These are phyloP conservation scores for Hemitrygon akajei DNA, from an alignment of 2,797 vertebrate genomes.

Conservation along the genomic window DNA sequence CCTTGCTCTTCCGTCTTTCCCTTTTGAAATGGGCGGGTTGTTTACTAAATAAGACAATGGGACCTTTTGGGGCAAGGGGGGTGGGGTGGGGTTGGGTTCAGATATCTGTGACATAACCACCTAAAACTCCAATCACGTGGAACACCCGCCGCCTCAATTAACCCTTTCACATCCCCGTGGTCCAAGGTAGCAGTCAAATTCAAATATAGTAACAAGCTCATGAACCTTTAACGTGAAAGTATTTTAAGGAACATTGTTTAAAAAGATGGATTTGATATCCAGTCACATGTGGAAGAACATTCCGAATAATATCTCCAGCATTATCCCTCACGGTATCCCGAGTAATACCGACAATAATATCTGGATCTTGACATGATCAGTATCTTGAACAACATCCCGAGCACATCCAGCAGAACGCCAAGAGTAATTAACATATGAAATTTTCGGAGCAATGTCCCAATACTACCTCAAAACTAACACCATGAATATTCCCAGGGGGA, in stretches of 20 bases:
- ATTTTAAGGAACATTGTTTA: not conserved
- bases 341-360: too few species aligned
- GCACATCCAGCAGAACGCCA: too few species aligned
- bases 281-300: not conserved
- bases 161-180: conserved; percentile 58
- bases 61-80: conserved; percentile 34
- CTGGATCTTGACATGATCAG: too few species aligned
- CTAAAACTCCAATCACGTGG: conserved; percentile 72
- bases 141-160: conserved; percentile 62
- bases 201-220: not conserved
- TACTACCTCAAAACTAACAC: too few species aligned
- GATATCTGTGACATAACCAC: conserved; percentile 67
- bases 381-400: too few species aligned
- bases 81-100: conserved; percentile 37
- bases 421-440: too few species aligned
- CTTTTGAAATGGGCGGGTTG: not conserved
- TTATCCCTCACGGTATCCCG: too few species aligned
- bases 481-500: too few species aligned
- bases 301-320: not conserved
- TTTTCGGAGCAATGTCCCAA: too few species aligned
- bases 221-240: not conserved
- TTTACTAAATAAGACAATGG: not conserved
- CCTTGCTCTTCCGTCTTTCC: not conserved
- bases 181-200: not conserved
- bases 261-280: not conserved